Conservation (phyloP, 2,797 vertebrate genomes). For the Apogon talboti region DNA sequence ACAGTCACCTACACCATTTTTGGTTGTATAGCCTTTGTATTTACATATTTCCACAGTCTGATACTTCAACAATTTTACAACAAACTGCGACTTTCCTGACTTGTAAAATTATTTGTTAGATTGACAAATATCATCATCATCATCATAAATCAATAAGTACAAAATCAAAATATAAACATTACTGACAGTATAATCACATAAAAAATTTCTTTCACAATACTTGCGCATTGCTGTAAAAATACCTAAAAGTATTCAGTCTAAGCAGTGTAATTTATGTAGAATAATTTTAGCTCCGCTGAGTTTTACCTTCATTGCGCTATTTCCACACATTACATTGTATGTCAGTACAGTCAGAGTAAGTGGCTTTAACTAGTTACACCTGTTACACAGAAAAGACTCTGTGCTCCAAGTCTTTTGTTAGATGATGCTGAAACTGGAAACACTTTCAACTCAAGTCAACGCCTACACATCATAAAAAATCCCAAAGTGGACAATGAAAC, state of each 20-base stretch:
- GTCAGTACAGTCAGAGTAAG: conserved; percentile 15
- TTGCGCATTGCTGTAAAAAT: too few species aligned
- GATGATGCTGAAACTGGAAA: conserved; percentile 55
- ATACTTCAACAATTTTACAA: too few species aligned
- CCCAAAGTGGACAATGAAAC: conserved; percentile 74
- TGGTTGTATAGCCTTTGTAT: too few species aligned
- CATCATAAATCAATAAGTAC: too few species aligned
- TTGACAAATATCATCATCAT: too few species aligned
- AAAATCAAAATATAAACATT: neutral
- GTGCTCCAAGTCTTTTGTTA: conserved; percentile 42
- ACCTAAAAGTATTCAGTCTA: too few species aligned
- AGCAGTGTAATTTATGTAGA: too few species aligned
- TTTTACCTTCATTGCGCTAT: neutral
- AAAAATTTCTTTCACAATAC: too few species aligned
- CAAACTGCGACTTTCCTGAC: too few species aligned
- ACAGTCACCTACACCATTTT: too few species aligned
- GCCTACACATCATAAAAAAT: conserved; percentile 70
- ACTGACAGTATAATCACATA: neutral
- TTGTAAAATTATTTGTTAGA: too few species aligned
- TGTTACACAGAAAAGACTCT: conserved; percentile 54
- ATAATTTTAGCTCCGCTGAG: neutral
- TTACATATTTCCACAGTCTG: too few species aligned
- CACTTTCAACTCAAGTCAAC: conserved; percentile 62
- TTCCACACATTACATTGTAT: neutral
- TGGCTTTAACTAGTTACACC: conserved; percentile 62